Percentiles rank a stretch among this genome's conserved stretches.
Evolutionary conservation across 2,797 vertebrate genomes (phyloP).

Genomic region (Myoxocephalus aenaeus): DNA sequence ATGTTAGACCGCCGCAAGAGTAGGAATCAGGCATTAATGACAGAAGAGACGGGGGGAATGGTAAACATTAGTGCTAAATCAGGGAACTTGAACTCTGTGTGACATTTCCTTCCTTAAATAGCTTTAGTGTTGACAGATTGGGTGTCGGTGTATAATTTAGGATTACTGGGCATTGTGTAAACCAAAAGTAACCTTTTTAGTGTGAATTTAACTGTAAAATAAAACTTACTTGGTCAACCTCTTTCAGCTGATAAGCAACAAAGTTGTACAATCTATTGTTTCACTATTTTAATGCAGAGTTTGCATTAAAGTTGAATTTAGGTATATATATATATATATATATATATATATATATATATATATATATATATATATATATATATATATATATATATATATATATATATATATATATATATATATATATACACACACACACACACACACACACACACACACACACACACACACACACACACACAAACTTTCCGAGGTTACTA

Average conservation of each 20-base stretch:
- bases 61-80: slow-evolving; percentile 5
- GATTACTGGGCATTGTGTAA: neutral
- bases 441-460: too few species aligned
- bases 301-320: too few species aligned
- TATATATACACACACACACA: too few species aligned
- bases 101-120: slow-evolving; percentile 19
- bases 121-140: slow-evolving; percentile 10
- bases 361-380: too few species aligned
- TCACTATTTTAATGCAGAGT: too few species aligned
- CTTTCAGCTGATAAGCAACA: neutral
- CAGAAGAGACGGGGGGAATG: slow-evolving; percentile 7
- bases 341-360: too few species aligned
- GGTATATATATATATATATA: too few species aligned
- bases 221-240: neutral
- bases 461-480: too few species aligned
- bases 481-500: neutral
- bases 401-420: too few species aligned
- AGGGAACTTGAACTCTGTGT: slow-evolving; percentile 6
- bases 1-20: neutral
- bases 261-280: neutral
- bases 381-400: neutral
- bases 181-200: neutral
- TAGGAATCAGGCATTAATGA: neutral
- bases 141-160: neutral
- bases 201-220: neutral